Evolutionary conservation across 1,140 invertebrate genomes (phyloP).

Genomic region (Magallana gigas): DNA sequence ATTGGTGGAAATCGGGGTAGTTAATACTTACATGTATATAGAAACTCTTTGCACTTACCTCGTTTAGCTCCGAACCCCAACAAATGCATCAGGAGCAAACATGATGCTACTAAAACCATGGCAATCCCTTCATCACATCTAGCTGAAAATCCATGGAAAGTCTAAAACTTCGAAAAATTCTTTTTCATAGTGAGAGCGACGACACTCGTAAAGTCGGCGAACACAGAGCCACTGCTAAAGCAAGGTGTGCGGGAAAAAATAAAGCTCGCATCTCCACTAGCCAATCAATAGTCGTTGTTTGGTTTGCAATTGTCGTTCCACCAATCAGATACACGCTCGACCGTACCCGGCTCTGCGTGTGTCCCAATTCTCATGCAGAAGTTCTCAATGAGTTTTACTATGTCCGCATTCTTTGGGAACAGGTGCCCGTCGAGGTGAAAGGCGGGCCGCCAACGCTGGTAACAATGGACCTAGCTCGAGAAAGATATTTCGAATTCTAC

Average conservation of each 20-base stretch:
- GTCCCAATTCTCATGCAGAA: constrained; percentile 5
- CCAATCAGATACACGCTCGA: neutral
- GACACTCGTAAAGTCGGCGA: neutral
- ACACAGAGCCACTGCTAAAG: neutral
- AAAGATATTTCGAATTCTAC: too few species aligned
- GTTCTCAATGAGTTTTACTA: constrained; percentile 5
- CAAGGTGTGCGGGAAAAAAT: constrained; percentile 16
- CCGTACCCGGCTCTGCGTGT: constrained; percentile 6
- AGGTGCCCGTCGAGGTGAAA: too few species aligned
- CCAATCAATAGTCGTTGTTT: constrained; percentile 30
- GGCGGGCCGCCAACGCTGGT: too few species aligned
- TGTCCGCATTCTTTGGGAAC: neutral
- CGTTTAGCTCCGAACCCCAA: constrained; percentile 17
- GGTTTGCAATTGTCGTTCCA: neutral
- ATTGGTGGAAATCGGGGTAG: too few species aligned
- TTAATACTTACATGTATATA: too few species aligned
- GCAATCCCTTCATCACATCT: constrained; percentile 18
- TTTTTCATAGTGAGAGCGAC: neutral
- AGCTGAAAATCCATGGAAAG: constrained; percentile 2
- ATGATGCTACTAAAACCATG: constrained; percentile 33
- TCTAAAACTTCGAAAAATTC: neutral
- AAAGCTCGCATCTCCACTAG: constrained; percentile 9
- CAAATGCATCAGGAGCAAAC: constrained; percentile 15
- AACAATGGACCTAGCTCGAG: too few species aligned
- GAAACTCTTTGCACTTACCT: neutral